Evolutionary conservation across 2,113 vertebrate species (phyloP).

Genomic region (Rafetus swinhoei): DNA sequence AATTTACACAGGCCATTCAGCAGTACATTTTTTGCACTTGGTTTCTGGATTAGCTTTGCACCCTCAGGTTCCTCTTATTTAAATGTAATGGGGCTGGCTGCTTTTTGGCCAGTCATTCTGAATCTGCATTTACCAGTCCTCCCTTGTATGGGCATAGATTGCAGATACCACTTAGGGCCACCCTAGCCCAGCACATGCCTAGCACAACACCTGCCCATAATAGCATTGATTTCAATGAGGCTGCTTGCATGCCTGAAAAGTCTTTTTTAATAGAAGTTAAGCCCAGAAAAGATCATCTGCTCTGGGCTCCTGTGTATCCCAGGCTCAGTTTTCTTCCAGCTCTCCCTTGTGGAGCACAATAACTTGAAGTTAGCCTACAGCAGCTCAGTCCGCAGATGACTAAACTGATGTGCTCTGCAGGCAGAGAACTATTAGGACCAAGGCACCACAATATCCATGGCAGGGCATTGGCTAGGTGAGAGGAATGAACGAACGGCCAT

Average conservation of each 20-base stretch:
- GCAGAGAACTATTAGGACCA: no score
- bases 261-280: background rate
- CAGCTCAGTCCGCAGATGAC: background rate
- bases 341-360: background rate
- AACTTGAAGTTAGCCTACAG: background rate
- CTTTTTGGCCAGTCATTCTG: background rate
- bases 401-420: background rate
- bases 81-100: background rate
- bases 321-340: background rate
- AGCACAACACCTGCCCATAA: background rate
- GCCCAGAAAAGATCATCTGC: background rate
- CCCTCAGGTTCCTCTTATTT: background rate
- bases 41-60: background rate
- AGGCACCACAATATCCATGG: no score
- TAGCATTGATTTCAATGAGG: background rate
- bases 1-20: background rate
- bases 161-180: background rate
- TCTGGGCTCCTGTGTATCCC: no score
- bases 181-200: background rate
- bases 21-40: background rate
- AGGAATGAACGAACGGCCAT: no score
- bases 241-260: background rate
- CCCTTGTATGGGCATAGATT: background rate
- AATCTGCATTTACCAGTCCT: background rate
- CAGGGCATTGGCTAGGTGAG: background rate